Percentiles rank a stretch among this genome's conserved stretches.
phyloP scores from a whole-genome alignment of 2,113 vertebrate species.

The Zapus hudsonius region DNA sequence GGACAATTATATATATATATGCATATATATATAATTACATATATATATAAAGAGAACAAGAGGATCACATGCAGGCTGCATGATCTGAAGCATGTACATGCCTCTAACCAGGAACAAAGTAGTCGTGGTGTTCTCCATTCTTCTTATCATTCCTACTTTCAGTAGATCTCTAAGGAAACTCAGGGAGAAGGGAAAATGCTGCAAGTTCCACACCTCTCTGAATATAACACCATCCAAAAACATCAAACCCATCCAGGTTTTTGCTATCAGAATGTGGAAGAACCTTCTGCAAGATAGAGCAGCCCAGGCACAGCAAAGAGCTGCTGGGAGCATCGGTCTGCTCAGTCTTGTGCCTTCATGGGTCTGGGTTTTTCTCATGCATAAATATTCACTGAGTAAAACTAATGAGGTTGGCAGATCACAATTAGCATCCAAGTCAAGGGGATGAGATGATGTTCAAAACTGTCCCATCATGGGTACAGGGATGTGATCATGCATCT shows the following conservation, averaged over 20 bases:
- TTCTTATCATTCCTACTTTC: not conserved
- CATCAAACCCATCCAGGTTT: not conserved
- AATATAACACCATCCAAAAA: not conserved
- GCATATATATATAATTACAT: too few relatives aligned
- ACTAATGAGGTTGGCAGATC: not conserved
- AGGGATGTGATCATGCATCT: too few relatives aligned
- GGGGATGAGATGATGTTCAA: not conserved
- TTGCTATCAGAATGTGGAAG: rapidly evolving
- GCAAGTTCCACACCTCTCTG: rapidly evolving
- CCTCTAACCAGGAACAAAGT: not conserved
- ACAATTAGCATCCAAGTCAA: not conserved
- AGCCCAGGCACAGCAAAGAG: not conserved
- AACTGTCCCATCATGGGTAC: too few relatives aligned
- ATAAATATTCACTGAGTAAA: not conserved
- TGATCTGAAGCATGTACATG: too few relatives aligned
- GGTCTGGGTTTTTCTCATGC: not conserved
- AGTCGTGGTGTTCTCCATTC: not conserved
- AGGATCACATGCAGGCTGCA: not conserved
- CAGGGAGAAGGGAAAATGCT: not conserved
- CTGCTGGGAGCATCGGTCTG: not conserved
- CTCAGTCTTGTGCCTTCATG: not conserved
- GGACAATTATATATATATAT: too few relatives aligned
- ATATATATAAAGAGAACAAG: too few relatives aligned
- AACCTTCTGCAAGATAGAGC: not conserved
- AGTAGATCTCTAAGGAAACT: not conserved